Conservation (phyloP, 2,797 vertebrate genomes). For the Sebastiscus albofasciatus region DNA sequence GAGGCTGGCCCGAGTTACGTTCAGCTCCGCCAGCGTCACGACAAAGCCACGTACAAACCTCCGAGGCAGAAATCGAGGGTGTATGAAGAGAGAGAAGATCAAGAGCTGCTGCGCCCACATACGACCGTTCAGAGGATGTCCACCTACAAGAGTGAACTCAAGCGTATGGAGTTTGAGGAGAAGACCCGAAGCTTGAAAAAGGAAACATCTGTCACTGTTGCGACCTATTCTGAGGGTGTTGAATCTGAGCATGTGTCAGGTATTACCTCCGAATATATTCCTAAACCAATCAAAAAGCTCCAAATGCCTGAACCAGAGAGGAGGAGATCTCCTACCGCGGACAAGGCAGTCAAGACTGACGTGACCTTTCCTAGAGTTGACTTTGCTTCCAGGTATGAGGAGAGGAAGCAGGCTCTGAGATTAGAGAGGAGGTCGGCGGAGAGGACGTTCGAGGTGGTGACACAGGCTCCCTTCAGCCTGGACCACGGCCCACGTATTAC, state of each 20-base stretch:
- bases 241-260: constrained; percentile 82
- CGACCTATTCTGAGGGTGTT: constrained; percentile 81
- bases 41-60: constrained; percentile 88
- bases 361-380: constrained; percentile 89
- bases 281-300: constrained; percentile 88
- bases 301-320: constrained; percentile 72
- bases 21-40: constrained; percentile 92
- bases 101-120: constrained; percentile 92
- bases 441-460: constrained; percentile 89
- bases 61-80: constrained; percentile 90
- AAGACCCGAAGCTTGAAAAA: constrained; percentile 86
- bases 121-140: constrained; percentile 86
- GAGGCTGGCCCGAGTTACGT: constrained; percentile 91
- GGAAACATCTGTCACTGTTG: constrained; percentile 83
- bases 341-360: constrained; percentile 80
- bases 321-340: constrained; percentile 84
- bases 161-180: constrained; percentile 92
- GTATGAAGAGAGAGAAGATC: constrained; percentile 92
- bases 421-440: constrained; percentile 83
- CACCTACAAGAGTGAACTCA: constrained; percentile 91
- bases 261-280: constrained; percentile 85
- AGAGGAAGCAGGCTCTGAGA: constrained; percentile 94
- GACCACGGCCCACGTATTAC: constrained; percentile 95
- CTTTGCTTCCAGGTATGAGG: constrained; percentile 95
- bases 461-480: constrained; percentile 93